phyloP scores from a whole-genome alignment of 2,797 vertebrate species.

The Micrastur ruficollis region DNA sequence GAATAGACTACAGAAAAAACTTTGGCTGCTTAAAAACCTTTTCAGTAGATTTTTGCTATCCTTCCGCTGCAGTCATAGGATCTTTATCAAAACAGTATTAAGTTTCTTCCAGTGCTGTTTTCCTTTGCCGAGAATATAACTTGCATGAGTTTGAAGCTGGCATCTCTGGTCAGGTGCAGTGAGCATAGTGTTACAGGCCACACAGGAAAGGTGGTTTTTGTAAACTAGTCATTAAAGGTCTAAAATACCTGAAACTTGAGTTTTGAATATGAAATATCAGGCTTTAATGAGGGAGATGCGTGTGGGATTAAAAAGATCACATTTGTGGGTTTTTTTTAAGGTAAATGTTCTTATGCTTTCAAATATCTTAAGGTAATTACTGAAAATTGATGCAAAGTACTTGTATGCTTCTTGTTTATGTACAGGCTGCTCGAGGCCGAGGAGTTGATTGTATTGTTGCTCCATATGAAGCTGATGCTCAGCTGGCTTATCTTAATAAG shows the following conservation, averaged over 20 bases:
- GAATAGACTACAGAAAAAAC: neutral
- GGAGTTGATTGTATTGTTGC: slow-evolving; percentile 94
- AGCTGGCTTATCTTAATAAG: slow-evolving; percentile 91
- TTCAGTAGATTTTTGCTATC: neutral
- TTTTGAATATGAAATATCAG: neutral
- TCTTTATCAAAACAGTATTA: neutral
- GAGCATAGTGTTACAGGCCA: neutral
- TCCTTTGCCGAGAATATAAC: neutral
- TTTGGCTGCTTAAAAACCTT: neutral
- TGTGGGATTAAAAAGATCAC: neutral
- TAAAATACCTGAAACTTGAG: neutral
- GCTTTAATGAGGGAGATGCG: rapidly evolving
- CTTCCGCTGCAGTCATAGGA: neutral
- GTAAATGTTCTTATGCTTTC: neutral
- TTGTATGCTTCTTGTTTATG: neutral
- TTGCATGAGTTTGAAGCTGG: neutral
- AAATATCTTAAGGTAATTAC: neutral
- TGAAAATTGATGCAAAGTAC: neutral
- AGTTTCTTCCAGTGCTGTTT: neutral
- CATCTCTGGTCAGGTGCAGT: neutral
- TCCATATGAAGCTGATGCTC: slow-evolving; percentile 96
- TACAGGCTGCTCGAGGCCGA: slow-evolving; percentile 83
- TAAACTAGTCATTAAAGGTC: neutral
- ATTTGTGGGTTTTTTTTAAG: neutral
- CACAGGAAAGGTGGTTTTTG: neutral